Evolutionary conservation across 2,113 vertebrate species (phyloP).

Genomic region (Callorhinus ursinus): DNA sequence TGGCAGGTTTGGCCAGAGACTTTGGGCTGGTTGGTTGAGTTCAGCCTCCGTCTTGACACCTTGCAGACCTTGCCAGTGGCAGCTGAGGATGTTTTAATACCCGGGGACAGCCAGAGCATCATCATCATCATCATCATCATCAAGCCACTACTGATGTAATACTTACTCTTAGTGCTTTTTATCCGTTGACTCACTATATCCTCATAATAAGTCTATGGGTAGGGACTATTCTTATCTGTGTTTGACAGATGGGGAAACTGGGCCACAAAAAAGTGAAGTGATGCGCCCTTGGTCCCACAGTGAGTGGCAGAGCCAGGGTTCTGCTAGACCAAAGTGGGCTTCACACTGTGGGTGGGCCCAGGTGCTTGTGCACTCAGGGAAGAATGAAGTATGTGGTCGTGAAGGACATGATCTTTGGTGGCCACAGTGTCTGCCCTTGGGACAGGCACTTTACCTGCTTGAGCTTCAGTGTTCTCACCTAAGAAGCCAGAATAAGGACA

Average conservation of each 20-base stretch:
- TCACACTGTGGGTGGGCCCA: background rate
- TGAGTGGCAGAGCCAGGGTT: background rate
- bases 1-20: background rate
- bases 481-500: background rate
- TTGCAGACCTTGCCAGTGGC: background rate
- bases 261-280: background rate
- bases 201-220: background rate
- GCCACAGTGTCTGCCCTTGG: background rate
- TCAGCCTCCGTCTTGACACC: conserved; percentile 19
- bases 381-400: background rate
- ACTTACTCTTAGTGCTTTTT: background rate
- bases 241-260: background rate
- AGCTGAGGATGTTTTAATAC: background rate
- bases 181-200: background rate
- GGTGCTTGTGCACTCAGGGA: background rate
- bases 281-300: background rate
- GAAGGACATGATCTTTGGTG: background rate
- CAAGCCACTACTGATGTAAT: background rate
- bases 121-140: accelerated
- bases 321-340: background rate
- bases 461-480: background rate
- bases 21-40: conserved; percentile 26
- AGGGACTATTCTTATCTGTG: background rate
- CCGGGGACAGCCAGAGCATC: background rate
- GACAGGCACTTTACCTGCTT: background rate